Base-by-base conservation (phyloP, 1,140 invertebrate genomes). In the Copidosoma floridanum region DNA sequence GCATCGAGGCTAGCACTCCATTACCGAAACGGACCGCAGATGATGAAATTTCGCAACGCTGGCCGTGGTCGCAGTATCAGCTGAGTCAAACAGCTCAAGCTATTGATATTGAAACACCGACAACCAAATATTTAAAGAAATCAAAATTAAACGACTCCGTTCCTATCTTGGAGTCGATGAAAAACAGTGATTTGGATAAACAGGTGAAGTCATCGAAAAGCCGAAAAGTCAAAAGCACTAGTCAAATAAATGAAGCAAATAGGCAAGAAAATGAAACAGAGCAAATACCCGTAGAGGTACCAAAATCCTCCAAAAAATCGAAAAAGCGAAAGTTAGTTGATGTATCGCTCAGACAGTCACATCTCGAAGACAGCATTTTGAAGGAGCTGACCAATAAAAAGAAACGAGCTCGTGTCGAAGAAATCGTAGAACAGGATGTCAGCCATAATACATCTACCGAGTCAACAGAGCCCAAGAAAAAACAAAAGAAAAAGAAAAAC, bases 141-240 rank as follows among this genome's bases (percentile, higher is more conserved):
- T 55, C 66, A 1, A 79, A 73, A 46, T 64, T 79, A 23, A 77
- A 76, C 40, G 72, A 76, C 1, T 70, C 66, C 4, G 64, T 71
- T 23, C 77, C 77, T 27, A 37, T 37, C 6, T 53, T 71, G 16
- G 37, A 59, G 14, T 37, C 21, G 32, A 27, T 16, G 7, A 55
- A 48, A 47, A 61, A 12, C 20, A 50, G 6, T 20, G 44, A 41
- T 38, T 2, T 29, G 5, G 0, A n/a, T 24, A n/a, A 50, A 3
- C 52, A 1, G 16, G 29, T 2, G 26, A 59, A 26, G 8, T 32
- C 60, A 21, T 64, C 44, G 1, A 27, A 23, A 12, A 2, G 4
- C 27, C n/a, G 8, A 59, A 21, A 41, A 35, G 16, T 12, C 58
- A 59, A 18, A 63, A 61, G 11, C 32, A 24, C 0, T n/a, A 14